Conservation (phyloP, 2,888 invertebrate genomes). For the Anaspis maculata region DNA sequence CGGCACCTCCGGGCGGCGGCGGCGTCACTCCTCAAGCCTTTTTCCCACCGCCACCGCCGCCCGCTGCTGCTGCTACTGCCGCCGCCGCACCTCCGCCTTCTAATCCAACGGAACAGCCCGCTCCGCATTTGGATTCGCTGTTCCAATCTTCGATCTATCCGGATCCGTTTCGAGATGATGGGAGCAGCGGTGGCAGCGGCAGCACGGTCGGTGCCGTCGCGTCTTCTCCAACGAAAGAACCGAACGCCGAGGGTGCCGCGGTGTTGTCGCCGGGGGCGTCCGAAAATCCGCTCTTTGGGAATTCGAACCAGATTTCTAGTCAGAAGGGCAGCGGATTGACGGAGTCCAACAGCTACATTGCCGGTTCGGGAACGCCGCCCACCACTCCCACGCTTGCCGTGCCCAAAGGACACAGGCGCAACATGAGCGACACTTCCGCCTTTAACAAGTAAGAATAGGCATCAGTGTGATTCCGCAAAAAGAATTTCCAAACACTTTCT, state of each 20-base stretch:
- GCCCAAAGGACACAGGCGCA: slow-evolving; percentile 60
- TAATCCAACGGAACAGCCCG: too few relatives aligned
- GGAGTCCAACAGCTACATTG: slow-evolving; percentile 35
- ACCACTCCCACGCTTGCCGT: slow-evolving; percentile 36
- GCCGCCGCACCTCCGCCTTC: slow-evolving; percentile 15
- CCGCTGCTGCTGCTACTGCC: slow-evolving; percentile 21
- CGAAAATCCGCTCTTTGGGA: slow-evolving; percentile 25
- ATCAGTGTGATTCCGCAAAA: not conserved
- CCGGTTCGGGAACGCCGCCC: slow-evolving; percentile 33
- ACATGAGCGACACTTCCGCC: slow-evolving; percentile 77
- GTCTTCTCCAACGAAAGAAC: slow-evolving; percentile 4
- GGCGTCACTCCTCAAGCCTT: too few relatives aligned
- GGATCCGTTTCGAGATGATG: slow-evolving; percentile 60
- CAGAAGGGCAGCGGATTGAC: slow-evolving; percentile 27
- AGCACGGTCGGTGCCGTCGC: slow-evolving; percentile 12
- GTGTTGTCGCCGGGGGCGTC: slow-evolving; percentile 27
- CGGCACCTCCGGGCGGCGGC: not conserved
- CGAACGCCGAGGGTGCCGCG: slow-evolving; percentile 12
- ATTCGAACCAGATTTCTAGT: slow-evolving; percentile 14
- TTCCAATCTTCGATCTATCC: slow-evolving; percentile 61
- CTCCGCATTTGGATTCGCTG: slow-evolving; percentile 50
- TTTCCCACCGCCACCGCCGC: slow-evolving; percentile 5
- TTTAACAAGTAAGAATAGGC: slow-evolving; percentile 62
- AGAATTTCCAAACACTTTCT: too few relatives aligned
- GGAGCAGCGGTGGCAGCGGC: slow-evolving; percentile 7